phyloP scores from a whole-genome alignment of 1,140 invertebrate species.

The Ceratina australensis region DNA sequence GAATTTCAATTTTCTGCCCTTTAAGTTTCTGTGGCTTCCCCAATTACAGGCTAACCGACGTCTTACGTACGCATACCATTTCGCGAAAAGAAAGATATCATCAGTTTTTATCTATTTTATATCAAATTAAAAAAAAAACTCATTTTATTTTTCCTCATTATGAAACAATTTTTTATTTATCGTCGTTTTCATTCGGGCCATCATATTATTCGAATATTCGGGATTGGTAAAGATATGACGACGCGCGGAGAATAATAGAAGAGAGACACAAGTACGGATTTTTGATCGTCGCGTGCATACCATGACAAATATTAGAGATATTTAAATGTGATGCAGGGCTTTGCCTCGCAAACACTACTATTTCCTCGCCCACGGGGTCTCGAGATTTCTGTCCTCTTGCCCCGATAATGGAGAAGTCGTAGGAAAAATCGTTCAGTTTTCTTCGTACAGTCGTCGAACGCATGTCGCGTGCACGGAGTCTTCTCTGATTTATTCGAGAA shows the following conservation, averaged over 20 bases:
- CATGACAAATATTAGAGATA: constrained; percentile 48
- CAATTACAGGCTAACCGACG: background rate
- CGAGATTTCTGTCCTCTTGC: constrained; percentile 54
- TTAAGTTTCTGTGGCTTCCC: constrained; percentile 15
- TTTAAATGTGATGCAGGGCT: constrained; percentile 53
- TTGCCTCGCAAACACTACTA: constrained; percentile 49
- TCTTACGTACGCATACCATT: too few relatives aligned
- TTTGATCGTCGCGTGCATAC: constrained; percentile 28
- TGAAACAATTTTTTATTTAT: too few relatives aligned
- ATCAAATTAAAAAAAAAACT: too few relatives aligned
- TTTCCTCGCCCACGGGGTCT: constrained; percentile 53
- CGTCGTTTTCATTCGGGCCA: background rate
- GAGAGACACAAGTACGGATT: background rate
- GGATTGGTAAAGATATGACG: background rate
- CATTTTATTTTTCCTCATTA: too few relatives aligned
- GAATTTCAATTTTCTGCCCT: constrained; percentile 7
- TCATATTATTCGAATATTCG: background rate
- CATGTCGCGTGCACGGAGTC: constrained; percentile 1
- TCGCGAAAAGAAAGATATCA: too few relatives aligned
- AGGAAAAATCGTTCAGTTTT: constrained; percentile 58
- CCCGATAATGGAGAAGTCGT: constrained; percentile 55
- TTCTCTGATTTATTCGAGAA: background rate
- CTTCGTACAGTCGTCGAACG: constrained; percentile 33
- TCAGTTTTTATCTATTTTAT: too few relatives aligned
- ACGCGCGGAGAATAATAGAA: background rate